Conservation (phyloP, 2,113 vertebrate species). For the Sclerurus mexicanus region DNA sequence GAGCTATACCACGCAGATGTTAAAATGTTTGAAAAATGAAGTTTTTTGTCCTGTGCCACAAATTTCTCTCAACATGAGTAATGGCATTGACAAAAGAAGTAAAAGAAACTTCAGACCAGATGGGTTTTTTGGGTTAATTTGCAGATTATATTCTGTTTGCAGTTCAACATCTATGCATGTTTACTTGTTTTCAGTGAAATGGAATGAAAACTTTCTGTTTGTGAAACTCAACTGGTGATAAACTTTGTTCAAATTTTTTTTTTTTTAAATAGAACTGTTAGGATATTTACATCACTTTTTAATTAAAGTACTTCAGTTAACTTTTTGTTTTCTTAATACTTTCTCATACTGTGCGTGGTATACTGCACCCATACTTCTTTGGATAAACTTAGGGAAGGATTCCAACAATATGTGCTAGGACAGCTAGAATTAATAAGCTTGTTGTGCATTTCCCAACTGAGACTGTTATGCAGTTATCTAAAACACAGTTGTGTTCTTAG, state of each 20-base stretch:
- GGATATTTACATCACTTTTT: neutral
- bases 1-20: neutral
- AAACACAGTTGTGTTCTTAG: neutral
- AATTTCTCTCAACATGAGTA: neutral
- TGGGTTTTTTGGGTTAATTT: neutral
- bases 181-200: neutral
- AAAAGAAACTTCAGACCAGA: neutral
- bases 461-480: neutral
- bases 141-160: neutral
- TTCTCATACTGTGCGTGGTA: accelerated
- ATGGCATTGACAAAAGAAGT: neutral
- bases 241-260: neutral
- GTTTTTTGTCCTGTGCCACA: neutral
- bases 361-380: neutral
- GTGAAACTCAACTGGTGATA: neutral
- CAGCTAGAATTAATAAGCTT: neutral
- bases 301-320: neutral
- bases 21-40: neutral
- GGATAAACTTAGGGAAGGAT: neutral
- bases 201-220: neutral
- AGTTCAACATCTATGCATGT: neutral
- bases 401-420: neutral
- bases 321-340: neutral
- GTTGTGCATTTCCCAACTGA: neutral
- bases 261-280: neutral